phyloP scores from a whole-genome alignment of 2,797 vertebrate species.

The Periparus ater region DNA sequence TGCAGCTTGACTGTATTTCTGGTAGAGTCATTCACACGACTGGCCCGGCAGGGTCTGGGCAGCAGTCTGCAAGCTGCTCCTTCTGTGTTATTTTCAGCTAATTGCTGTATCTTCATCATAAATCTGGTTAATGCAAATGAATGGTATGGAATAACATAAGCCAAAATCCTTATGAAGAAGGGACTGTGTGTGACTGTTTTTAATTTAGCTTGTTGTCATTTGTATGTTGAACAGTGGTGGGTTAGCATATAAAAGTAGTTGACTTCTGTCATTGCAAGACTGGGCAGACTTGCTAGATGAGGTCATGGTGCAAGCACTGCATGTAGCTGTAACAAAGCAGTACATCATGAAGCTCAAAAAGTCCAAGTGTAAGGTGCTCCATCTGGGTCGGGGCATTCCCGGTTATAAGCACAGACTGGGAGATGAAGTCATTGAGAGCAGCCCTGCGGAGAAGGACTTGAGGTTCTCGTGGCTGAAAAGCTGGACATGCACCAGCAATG shows the following conservation, averaged over 20 bases:
- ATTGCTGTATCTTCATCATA: background rate
- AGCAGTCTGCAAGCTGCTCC: background rate
- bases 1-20: background rate
- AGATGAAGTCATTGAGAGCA: background rate
- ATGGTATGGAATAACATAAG: background rate
- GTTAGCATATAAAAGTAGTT: background rate
- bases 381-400: background rate
- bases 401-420: background rate
- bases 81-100: background rate
- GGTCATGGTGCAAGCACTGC: background rate
- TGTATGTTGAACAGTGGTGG: background rate
- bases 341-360: background rate
- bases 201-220: background rate
- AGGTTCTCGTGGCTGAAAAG: background rate
- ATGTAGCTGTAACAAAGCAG: background rate
- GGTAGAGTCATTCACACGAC: accelerated
- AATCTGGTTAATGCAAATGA: background rate
- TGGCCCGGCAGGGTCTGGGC: background rate
- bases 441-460: background rate
- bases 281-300: background rate
- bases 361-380: background rate
- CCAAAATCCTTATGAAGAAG: background rate
- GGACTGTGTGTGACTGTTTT: background rate
- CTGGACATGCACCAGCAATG: background rate
- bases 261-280: background rate